phyloP scores from a whole-genome alignment of 2,113 vertebrate species.

The Rhinolophus ferrumequinum region DNA sequence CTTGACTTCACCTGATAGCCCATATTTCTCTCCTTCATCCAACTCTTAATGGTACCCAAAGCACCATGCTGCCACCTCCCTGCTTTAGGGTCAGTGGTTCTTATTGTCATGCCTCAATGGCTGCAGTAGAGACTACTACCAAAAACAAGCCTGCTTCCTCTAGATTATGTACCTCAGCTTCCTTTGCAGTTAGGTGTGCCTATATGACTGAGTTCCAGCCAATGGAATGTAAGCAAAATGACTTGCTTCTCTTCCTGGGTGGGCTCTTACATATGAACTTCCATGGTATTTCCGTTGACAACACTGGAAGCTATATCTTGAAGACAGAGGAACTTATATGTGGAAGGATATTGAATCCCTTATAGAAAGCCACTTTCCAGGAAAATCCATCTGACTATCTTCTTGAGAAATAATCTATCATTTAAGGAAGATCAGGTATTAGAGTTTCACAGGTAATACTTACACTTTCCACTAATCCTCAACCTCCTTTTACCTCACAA shows the following conservation, averaged over 20 bases:
- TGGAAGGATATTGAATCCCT: not conserved
- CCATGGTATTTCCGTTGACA: not conserved
- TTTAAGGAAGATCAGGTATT: not conserved
- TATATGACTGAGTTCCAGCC: not conserved
- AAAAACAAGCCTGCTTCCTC: not conserved
- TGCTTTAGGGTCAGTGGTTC: not conserved
- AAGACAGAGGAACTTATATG: not conserved
- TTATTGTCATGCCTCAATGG: not conserved
- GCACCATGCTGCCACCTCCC: not conserved
- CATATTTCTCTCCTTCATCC: not conserved
- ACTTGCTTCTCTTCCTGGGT: not conserved
- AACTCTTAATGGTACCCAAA: not conserved
- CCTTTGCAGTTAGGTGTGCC: not conserved
- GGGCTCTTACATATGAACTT: not conserved
- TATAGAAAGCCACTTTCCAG: not conserved
- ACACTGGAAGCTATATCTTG: not conserved
- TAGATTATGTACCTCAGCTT: not conserved
- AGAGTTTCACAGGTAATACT: not conserved
- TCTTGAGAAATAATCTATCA: not conserved
- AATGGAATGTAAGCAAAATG: not conserved
- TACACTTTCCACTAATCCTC: not conserved
- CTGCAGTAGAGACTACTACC: not conserved
- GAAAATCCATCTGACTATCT: not conserved
- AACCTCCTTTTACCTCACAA: not conserved
- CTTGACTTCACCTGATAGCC: not conserved